Evolutionary conservation across 2,113 vertebrate genomes (phyloP).

Genomic region (Meriones unguiculatus): DNA sequence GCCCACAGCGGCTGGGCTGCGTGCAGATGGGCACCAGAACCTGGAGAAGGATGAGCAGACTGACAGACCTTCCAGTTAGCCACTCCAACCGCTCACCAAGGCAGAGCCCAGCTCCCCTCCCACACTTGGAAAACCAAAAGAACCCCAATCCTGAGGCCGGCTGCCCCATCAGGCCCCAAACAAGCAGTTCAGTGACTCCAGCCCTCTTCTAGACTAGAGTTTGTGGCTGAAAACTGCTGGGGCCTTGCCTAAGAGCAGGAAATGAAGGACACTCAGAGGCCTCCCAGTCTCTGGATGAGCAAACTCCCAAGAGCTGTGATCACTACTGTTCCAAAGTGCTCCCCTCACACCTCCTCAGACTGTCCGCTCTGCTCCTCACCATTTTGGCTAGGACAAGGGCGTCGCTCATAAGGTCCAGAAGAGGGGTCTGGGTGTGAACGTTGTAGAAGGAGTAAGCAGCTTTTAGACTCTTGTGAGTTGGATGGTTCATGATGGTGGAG

Average conservation of each 20-base stretch:
- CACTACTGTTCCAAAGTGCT: rapidly evolving
- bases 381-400: constrained; percentile 97
- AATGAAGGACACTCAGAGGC: neutral
- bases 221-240: neutral
- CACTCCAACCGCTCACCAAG: neutral
- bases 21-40: neutral
- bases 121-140: neutral
- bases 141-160: neutral
- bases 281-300: neutral
- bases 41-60: neutral
- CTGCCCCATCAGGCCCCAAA: constrained; percentile 34
- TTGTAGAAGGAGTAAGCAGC: constrained; percentile 99
- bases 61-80: neutral
- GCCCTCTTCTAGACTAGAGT: neutral
- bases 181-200: neutral
- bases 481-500: constrained; percentile 99
- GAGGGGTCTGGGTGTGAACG: constrained; percentile 95
- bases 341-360: neutral
- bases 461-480: constrained; percentile 97
- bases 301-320: neutral
- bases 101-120: constrained; percentile 4
- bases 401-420: constrained; percentile 98
- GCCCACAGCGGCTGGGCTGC: neutral
- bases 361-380: constrained; percentile 86
- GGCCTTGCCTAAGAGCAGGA: neutral